These are phyloP conservation scores for Poeciliopsis paucimaculata DNA, from an alignment of 2,797 vertebrate genomes.

Conservation along the genomic window DNA sequence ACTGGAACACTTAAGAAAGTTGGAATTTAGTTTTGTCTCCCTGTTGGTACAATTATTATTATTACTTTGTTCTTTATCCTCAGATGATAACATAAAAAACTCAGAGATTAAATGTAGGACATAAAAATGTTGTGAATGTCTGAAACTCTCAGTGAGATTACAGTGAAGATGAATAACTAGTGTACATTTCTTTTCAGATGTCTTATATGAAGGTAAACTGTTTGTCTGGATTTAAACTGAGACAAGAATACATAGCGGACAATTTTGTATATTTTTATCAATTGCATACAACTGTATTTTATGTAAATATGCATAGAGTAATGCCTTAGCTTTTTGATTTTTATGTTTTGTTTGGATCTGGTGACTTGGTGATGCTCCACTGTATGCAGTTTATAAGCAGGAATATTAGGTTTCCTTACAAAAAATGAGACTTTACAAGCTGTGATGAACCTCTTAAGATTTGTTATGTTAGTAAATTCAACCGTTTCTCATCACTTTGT, in stretches of 20 bases:
- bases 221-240: constrained; percentile 11
- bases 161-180: constrained; percentile 2
- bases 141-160: constrained; percentile 11
- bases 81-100: constrained; percentile 67
- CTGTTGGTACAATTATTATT: background rate
- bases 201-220: constrained; percentile 20
- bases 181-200: constrained; percentile 30
- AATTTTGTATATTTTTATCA: constrained; percentile 77
- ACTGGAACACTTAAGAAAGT: constrained; percentile 2
- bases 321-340: constrained; percentile 94
- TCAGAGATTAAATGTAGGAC: constrained; percentile 92
- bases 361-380: constrained; percentile 80
- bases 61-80: background rate
- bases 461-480: background rate
- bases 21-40: background rate
- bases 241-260: constrained; percentile 32
- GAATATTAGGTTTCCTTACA: constrained; percentile 4
- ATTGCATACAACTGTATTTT: constrained; percentile 87
- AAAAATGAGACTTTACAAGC: constrained; percentile 6
- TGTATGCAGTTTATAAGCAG: constrained; percentile 5
- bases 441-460: constrained; percentile 7
- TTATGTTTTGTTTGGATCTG: constrained; percentile 84
- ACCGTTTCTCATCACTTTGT: background rate
- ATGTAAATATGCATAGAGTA: constrained; percentile 93
- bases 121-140: constrained; percentile 68